Evolutionary conservation across 2,113 vertebrate genomes (phyloP).

Genomic region (Scophthalmus maximus): DNA sequence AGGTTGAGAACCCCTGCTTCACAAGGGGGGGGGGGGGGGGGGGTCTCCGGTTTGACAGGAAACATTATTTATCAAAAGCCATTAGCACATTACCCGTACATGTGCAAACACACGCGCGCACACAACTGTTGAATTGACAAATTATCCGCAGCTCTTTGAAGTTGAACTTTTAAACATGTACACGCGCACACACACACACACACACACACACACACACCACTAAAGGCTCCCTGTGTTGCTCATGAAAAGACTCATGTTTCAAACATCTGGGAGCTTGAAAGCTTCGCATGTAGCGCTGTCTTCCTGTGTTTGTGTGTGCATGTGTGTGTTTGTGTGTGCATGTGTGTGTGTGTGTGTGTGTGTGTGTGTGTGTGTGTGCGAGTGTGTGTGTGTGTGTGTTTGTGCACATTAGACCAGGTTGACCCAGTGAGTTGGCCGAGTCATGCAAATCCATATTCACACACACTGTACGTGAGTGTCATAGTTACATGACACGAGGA

Average conservation of each 20-base stretch:
- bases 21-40: too few relatives aligned
- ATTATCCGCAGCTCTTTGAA: conserved; percentile 57
- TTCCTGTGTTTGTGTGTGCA: conserved; percentile 44
- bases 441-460: conserved; percentile 45
- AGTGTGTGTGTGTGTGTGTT: conserved; percentile 13
- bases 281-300: conserved; percentile 47
- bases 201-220: conserved; percentile 34
- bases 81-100: conserved; percentile 12
- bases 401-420: conserved; percentile 23
- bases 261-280: conserved; percentile 79
- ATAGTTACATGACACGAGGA: neutral
- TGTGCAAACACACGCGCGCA: conserved; percentile 17
- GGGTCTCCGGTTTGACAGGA: conserved; percentile 15
- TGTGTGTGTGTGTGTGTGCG: conserved; percentile 32
- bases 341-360: conserved; percentile 24
- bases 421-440: conserved; percentile 32
- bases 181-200: conserved; percentile 31
- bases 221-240: conserved; percentile 55
- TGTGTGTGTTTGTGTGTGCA: conserved; percentile 28
- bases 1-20: too few relatives aligned
- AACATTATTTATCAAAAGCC: conserved; percentile 38
- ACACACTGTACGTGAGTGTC: neutral
- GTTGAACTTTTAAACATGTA: conserved; percentile 63
- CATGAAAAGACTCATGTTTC: conserved; percentile 73
- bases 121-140: conserved; percentile 37